These are phyloP conservation scores for Eurytoma adleriae DNA, from an alignment of 2,888 invertebrate species.

Conservation along the genomic window DNA sequence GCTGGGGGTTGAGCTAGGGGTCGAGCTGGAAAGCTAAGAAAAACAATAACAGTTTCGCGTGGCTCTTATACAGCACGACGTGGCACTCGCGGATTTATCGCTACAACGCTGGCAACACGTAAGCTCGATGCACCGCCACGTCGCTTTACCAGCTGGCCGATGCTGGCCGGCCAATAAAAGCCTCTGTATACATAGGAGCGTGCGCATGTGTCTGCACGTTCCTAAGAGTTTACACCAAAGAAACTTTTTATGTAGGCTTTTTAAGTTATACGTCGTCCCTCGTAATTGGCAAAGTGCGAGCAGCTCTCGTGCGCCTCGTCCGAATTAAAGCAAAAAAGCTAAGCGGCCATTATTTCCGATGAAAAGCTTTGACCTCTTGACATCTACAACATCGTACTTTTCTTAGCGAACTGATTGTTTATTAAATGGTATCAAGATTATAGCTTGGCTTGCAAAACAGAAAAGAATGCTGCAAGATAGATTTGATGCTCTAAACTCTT, in stretches of 20 bases:
- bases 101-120: slow-evolving; percentile 1
- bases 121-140: slow-evolving; percentile 25
- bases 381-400: background rate
- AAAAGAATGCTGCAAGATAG: no score
- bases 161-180: slow-evolving; percentile 41
- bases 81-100: slow-evolving; percentile 50
- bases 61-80: slow-evolving; percentile 17
- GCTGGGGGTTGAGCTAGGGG: no score
- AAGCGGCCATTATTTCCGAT: slow-evolving; percentile 47
- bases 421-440: slow-evolving; percentile 5
- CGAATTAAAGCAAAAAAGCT: slow-evolving; percentile 1
- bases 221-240: background rate
- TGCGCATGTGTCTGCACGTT: background rate
- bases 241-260: slow-evolving; percentile 52
- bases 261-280: slow-evolving; percentile 39
- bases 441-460: no score
- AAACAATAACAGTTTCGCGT: background rate
- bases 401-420: background rate
- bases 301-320: slow-evolving; percentile 41
- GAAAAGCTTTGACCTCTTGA: slow-evolving; percentile 47
- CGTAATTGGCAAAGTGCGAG: slow-evolving; percentile 54
- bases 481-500: no score
- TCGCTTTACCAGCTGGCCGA: slow-evolving; percentile 34
- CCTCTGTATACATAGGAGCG: background rate
- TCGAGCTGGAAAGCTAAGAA: background rate